Base-by-base conservation (phyloP, 2,113 vertebrate genomes). In the Cyprinus carpio region DNA sequence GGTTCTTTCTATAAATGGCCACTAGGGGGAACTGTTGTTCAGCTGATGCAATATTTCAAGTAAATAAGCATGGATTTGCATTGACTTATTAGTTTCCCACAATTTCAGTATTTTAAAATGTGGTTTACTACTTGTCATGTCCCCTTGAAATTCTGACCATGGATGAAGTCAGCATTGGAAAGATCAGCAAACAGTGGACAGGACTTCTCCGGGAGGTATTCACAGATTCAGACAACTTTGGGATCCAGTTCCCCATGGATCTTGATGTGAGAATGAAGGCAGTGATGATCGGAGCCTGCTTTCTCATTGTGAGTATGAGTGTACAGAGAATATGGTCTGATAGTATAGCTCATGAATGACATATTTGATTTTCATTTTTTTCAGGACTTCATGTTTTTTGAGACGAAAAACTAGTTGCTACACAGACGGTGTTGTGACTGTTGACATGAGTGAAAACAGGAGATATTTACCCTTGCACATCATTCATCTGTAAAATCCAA, bases 361-460 rank as follows among this genome's bases (percentile, higher is more conserved):
- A 23, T n/a, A 60, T 60, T 58, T 58, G 3, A 20, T 71, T 27
- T 25, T 83, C 37, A 60, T 65, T 75, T 81, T 85, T 40, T 89
- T 27, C 90, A 98, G 97, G 96, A 98, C 90, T 98, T 96, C 91
- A 97, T 97, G 96, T 97, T 95, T 93, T 98, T 97, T 91, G 97
- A 98, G 90, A 56, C n/a, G 0, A 15, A 2, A 27, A 84, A 29
- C 88, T 3, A 90, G 90, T 18, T 90, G 90, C 90, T 91, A 56
- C 5, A 12, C 9, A 51, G 60, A 29, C 40, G 8, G 37, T 16
- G 29, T 54, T 29, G 10, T 67, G 20, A 65, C 4, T 69, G 16
- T 51, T 37, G n/a, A 49, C 29, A 29, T 4, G 10, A 54, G 54
- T 54, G 64, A 83, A 58, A 37, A 51, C 31, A 29, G 16, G 8